Evolutionary conservation across 2,888 invertebrate species (phyloP).

Genomic region (Rhingia campestris): DNA sequence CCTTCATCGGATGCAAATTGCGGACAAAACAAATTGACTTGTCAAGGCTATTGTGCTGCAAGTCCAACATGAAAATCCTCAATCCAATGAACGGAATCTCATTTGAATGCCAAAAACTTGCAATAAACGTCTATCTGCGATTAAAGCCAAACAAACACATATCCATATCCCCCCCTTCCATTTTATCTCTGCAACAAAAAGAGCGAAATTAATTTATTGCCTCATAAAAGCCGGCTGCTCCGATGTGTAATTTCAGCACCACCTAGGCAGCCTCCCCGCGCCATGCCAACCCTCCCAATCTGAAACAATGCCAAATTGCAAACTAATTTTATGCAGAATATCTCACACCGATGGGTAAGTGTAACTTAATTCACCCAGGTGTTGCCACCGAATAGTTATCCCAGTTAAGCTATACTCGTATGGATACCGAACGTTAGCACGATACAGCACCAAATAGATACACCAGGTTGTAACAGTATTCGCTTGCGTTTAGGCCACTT

Average conservation of each 20-base stretch:
- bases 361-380: conserved; percentile 7
- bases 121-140: conserved; percentile 14
- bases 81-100: conserved; percentile 34
- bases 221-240: conserved; percentile 34
- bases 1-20: too few relatives aligned
- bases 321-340: conserved; percentile 43
- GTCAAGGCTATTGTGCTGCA: conserved; percentile 8
- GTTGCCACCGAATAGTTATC: conserved; percentile 4
- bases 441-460: too few relatives aligned
- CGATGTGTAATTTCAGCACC: conserved; percentile 3
- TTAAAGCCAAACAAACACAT: background rate
- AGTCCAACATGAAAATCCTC: too few relatives aligned
- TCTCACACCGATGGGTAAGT: background rate
- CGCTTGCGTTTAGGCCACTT: conserved; percentile 3
- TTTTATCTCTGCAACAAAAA: conserved; percentile 12
- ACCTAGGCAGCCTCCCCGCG: background rate
- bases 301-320: conserved; percentile 30
- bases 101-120: conserved; percentile 3
- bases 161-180: background rate
- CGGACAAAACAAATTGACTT: conserved; percentile 8
- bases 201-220: conserved; percentile 52
- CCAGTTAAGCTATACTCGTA: conserved; percentile 3
- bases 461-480: background rate
- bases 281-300: background rate
- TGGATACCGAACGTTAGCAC: too few relatives aligned